Conservation (phyloP, 2,888 invertebrate species). For the Agrotis puta region DNA sequence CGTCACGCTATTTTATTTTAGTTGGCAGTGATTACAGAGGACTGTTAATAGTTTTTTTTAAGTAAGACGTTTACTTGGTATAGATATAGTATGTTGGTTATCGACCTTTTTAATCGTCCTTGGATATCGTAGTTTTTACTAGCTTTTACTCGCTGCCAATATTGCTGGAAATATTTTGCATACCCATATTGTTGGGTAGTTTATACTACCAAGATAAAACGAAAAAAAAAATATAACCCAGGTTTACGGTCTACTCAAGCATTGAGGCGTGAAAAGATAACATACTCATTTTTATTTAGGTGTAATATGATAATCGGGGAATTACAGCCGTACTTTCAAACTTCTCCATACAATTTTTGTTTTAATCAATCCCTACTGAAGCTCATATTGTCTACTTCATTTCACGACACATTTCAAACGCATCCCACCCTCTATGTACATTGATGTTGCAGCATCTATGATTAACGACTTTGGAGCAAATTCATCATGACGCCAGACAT, state of each 20-base stretch:
- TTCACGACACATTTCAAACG: constrained; percentile 20
- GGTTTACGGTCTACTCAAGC: not conserved
- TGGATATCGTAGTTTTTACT: no score
- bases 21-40: not conserved
- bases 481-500: constrained; percentile 66
- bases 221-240: no score
- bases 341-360: not conserved
- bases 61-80: not conserved
- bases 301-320: not conserved
- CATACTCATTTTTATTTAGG: not conserved
- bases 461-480: constrained; percentile 69
- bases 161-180: no score
- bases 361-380: not conserved
- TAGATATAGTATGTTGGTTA: not conserved
- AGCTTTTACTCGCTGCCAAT: no score
- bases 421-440: constrained; percentile 3
- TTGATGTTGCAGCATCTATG: constrained; percentile 52
- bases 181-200: no score
- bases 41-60: not conserved
- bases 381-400: not conserved
- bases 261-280: not conserved
- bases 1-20: not conserved
- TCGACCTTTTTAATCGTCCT: no score
- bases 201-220: no score
- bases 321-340: not conserved